phyloP scores from a whole-genome alignment of 2,797 vertebrate species.

The Vipera latastei region DNA sequence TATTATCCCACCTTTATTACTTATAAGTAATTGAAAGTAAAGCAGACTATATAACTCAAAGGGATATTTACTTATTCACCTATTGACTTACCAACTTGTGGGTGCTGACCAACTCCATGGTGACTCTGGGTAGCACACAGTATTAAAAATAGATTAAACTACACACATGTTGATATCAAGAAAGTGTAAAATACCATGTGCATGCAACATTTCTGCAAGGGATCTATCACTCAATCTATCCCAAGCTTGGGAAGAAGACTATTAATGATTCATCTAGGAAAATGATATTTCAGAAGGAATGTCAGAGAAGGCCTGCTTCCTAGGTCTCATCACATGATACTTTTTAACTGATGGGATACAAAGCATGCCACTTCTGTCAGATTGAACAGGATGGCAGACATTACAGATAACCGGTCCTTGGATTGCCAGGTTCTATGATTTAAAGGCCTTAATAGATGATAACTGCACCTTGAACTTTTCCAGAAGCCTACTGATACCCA shows the following conservation, averaged over 20 bases:
- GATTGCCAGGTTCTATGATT: not conserved
- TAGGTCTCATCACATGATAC: not conserved
- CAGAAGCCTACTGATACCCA: not conserved
- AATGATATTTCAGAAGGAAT: not conserved
- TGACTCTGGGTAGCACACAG: not conserved
- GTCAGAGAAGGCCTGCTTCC: not conserved
- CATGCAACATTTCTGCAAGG: not conserved
- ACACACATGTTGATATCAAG: not conserved
- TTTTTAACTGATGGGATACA: not conserved
- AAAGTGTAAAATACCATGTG: not conserved
- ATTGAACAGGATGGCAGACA: not conserved
- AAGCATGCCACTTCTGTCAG: not conserved
- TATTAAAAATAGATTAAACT: not conserved
- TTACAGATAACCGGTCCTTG: not conserved
- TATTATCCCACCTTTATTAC: not conserved
- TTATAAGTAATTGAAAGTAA: not conserved
- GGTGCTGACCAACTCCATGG: not conserved
- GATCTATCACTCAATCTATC: not conserved
- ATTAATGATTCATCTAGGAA: not conserved
- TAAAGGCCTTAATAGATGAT: not conserved
- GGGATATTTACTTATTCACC: not conserved
- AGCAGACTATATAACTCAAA: not conserved
- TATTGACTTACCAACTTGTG: not conserved
- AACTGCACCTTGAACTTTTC: not conserved
- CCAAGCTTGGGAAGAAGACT: not conserved